These are phyloP conservation scores for Macrotus californicus DNA, from an alignment of 2,113 vertebrate genomes.

Conservation along the genomic window DNA sequence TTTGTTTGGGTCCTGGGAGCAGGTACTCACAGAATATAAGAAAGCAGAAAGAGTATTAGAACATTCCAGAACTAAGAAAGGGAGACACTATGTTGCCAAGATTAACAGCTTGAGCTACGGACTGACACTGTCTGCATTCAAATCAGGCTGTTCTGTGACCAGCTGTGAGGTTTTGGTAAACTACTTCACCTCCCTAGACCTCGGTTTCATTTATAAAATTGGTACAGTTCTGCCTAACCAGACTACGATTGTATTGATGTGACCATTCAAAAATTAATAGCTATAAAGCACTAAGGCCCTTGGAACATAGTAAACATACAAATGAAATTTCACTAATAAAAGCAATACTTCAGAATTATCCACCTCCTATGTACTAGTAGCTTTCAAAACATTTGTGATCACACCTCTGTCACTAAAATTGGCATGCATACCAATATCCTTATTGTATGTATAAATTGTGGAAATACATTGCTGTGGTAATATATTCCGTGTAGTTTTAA, in stretches of 20 bases:
- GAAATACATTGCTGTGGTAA: background rate
- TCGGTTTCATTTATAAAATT: background rate
- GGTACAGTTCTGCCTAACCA: background rate
- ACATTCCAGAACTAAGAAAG: background rate
- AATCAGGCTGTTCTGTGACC: background rate
- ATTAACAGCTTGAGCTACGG: background rate
- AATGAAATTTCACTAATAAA: background rate
- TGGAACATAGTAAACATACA: background rate
- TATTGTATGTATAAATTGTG: background rate
- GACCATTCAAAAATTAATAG: background rate
- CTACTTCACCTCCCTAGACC: background rate
- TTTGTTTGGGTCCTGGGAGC: background rate
- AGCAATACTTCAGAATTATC: background rate
- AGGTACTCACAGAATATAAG: background rate
- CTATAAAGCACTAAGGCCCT: background rate
- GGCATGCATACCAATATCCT: background rate
- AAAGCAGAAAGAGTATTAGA: background rate
- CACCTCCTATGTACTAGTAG: background rate
- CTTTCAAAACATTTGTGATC: background rate
- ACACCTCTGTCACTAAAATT: background rate
- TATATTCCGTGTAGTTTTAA: background rate
- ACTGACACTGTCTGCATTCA: background rate
- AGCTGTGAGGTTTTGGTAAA: background rate
- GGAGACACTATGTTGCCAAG: background rate
- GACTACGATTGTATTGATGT: background rate